These are phyloP conservation scores for Danionella cerebrum DNA, from an alignment of 2,113 vertebrate species.

Conservation along the genomic window DNA sequence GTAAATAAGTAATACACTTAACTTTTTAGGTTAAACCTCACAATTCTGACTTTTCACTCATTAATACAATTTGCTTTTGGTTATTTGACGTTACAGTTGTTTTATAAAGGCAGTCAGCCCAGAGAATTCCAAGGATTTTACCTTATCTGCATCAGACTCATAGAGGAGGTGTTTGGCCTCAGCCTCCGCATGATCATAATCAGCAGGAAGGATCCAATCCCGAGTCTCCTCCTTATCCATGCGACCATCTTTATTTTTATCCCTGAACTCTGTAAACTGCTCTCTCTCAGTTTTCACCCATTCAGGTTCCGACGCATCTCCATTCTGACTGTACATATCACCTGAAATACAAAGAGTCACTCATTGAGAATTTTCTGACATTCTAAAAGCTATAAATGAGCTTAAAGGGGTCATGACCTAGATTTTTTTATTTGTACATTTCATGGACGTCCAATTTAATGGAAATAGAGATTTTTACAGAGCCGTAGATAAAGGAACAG, in stretches of 20 bases:
- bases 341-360: constrained; percentile 54
- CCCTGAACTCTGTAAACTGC: constrained; percentile 90
- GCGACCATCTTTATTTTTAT: constrained; percentile 89
- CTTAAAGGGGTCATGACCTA: too few species aligned
- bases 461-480: too few species aligned
- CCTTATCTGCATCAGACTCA: constrained; percentile 88
- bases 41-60: too few species aligned
- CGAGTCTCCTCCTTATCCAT: constrained; percentile 96
- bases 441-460: too few species aligned
- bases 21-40: too few species aligned
- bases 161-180: constrained; percentile 93
- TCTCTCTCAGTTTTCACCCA: constrained; percentile 94
- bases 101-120: not conserved
- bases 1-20: not conserved
- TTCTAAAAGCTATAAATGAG: too few species aligned
- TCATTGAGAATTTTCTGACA: too few species aligned
- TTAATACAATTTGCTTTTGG: too few species aligned
- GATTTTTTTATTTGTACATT: too few species aligned
- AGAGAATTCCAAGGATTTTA: constrained; percentile 38
- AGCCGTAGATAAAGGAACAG: too few species aligned
- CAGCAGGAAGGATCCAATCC: constrained; percentile 93
- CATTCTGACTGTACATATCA: constrained; percentile 94
- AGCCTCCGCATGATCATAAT: constrained; percentile 93
- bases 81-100: too few species aligned
- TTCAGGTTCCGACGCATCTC: constrained; percentile 80